A percentile compares a stretch with the other conserved stretches of the same genome.
Evolutionary conservation across 2,888 invertebrate genomes (phyloP).

Genomic region (Drosophila koepferae): DNA sequence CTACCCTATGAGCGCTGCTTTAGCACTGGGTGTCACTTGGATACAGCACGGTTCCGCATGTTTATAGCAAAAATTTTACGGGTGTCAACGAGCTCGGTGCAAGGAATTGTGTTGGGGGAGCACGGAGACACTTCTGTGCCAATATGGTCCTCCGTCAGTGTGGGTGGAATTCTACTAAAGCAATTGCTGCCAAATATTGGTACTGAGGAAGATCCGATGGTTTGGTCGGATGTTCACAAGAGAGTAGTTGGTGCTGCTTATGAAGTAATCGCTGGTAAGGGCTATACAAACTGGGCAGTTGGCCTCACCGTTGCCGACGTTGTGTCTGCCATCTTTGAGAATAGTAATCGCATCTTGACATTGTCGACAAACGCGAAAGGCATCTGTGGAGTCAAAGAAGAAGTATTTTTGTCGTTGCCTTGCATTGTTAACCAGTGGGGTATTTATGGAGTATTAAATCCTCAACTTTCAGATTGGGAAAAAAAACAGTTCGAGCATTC

Average conservation of each 20-base stretch:
- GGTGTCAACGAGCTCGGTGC: constrained; percentile 91
- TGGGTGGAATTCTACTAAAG: constrained; percentile 91
- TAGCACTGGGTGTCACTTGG: constrained; percentile 95
- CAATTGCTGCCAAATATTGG: constrained; percentile 90
- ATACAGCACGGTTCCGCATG: constrained; percentile 94
- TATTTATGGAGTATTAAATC: constrained; percentile 89
- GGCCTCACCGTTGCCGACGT: constrained; percentile 90
- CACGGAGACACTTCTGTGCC: constrained; percentile 95
- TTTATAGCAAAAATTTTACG: constrained; percentile 91
- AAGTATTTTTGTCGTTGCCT: constrained; percentile 93
- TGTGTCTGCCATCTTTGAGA: constrained; percentile 88
- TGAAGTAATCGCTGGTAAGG: constrained; percentile 91
- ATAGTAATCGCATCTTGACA: constrained; percentile 89
- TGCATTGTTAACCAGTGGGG: constrained; percentile 89
- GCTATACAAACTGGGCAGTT: constrained; percentile 94
- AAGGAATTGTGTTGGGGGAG: constrained; percentile 95
- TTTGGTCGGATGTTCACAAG: constrained; percentile 90
- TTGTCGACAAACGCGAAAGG: constrained; percentile 88
- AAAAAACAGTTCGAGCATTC: constrained; percentile 87
- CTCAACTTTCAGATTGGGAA: constrained; percentile 88
- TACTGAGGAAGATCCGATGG: constrained; percentile 88
- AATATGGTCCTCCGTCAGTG: constrained; percentile 95
- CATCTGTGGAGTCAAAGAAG: constrained; percentile 90
- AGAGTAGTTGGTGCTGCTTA: constrained; percentile 92
- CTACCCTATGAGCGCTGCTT: constrained; percentile 93